phyloP scores from a whole-genome alignment of 92 coral and sea anemone species.

The Anthopleura xanthogrammica region DNA sequence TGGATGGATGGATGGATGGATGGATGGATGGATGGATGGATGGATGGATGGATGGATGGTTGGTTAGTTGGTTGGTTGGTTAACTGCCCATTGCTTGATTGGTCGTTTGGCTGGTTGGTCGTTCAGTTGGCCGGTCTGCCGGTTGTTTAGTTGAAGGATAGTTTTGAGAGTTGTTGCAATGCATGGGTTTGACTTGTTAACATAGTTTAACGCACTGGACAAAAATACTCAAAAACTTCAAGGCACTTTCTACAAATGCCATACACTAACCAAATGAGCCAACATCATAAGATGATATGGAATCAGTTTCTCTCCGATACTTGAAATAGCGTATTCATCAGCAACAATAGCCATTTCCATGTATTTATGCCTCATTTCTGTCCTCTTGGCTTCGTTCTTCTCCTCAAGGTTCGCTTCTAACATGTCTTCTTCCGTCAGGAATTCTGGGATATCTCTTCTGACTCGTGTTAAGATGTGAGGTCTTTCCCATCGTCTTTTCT shows the following conservation, averaged over 20 bases:
- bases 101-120: no score
- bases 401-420: neutral
- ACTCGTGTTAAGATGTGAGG: constrained; percentile 19
- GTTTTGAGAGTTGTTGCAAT: no score
- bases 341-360: constrained; percentile 54
- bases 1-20: no score
- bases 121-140: no score
- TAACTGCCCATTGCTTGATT: no score
- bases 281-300: constrained; percentile 35
- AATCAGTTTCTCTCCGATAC: constrained; percentile 41
- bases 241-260: neutral
- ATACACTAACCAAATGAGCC: constrained; percentile 54
- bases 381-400: neutral
- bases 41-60: no score
- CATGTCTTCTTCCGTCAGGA: neutral
- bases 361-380: constrained; percentile 39
- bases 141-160: no score
- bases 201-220: no score
- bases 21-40: no score
- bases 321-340: constrained; percentile 53
- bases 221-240: neutral
- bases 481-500: constrained; percentile 5
- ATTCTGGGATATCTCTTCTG: neutral
- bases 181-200: no score
- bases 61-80: no score